phyloP scores from a whole-genome alignment of 1,140 invertebrate species.

The Drosophila simulans region DNA sequence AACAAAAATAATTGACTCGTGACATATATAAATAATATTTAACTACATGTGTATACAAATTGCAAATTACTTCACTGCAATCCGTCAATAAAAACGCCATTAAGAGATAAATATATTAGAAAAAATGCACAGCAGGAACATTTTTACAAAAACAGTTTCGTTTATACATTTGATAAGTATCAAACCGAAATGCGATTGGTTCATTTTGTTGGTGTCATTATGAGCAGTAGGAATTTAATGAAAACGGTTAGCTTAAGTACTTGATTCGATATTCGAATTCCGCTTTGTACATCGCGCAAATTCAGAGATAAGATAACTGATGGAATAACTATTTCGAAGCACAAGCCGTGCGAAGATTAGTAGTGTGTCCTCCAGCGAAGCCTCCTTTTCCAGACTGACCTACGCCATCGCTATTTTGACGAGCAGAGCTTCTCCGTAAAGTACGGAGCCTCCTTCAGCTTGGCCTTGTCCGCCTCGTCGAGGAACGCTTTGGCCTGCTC shows the following conservation, averaged over 20 bases:
- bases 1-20: too few species aligned
- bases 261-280: constrained; percentile 39
- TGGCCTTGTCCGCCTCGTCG: constrained; percentile 35
- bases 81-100: too few species aligned
- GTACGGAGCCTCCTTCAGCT: constrained; percentile 57
- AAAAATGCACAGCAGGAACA: not conserved
- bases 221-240: constrained; percentile 46
- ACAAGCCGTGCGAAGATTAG: constrained; percentile 41
- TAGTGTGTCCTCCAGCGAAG: constrained; percentile 41
- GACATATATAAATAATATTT: too few species aligned
- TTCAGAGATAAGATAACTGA: constrained; percentile 29
- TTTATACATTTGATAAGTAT: not conserved
- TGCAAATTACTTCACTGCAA: too few species aligned
- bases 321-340: constrained; percentile 13
- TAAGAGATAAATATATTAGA: not conserved
- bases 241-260: constrained; percentile 63
- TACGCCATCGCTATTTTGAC: not conserved
- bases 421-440: constrained; percentile 34
- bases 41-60: too few species aligned
- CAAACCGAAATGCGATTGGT: constrained; percentile 9
- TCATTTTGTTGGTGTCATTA: constrained; percentile 34
- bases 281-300: constrained; percentile 42
- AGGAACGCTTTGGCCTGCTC: constrained; percentile 86
- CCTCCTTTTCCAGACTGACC: constrained; percentile 45
- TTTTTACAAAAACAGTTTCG: not conserved